These are phyloP conservation scores for Elysia crispata DNA, from an alignment of 2,888 invertebrate genomes.

Conservation along the genomic window DNA sequence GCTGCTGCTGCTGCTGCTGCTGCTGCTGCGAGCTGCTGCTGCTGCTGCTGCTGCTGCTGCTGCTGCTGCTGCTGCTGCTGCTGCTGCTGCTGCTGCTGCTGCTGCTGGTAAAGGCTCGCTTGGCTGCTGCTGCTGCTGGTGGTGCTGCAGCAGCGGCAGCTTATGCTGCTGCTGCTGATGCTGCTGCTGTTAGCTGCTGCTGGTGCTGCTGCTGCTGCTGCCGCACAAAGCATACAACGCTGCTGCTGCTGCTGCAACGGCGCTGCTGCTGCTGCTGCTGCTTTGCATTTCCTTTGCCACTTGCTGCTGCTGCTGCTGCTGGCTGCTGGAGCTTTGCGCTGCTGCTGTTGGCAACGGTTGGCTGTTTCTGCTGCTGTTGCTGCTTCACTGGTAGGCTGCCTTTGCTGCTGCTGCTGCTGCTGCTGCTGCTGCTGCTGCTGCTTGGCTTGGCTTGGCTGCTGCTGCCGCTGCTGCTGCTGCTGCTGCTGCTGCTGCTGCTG, in stretches of 20 bases:
- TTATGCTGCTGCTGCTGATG: no score
- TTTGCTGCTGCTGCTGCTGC: constrained; percentile 1
- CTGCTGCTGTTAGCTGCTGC: no score
- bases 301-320: neutral
- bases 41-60: constrained; percentile 9
- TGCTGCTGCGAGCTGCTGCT: no score
- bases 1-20: constrained; percentile 9
- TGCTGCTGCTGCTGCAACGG: neutral
- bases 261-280: constrained; percentile 9
- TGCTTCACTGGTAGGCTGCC: neutral
- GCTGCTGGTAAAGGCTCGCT: neutral
- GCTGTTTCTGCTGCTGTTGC: neutral
- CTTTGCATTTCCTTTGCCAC: neutral
- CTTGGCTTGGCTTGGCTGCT: neutral
- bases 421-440: no score
- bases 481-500: no score
- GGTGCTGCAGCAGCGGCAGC: neutral
- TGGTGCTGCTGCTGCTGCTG: constrained; percentile 4
- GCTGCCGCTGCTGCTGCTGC: neutral
- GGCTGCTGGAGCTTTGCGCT: neutral
- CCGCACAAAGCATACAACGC: neutral
- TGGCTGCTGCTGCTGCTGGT: neutral
- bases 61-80: constrained; percentile 9
- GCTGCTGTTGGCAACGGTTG: neutral
- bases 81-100: constrained; percentile 9